phyloP scores from a whole-genome alignment of 2,113 vertebrate genomes.

The Macquaria ambigua region DNA sequence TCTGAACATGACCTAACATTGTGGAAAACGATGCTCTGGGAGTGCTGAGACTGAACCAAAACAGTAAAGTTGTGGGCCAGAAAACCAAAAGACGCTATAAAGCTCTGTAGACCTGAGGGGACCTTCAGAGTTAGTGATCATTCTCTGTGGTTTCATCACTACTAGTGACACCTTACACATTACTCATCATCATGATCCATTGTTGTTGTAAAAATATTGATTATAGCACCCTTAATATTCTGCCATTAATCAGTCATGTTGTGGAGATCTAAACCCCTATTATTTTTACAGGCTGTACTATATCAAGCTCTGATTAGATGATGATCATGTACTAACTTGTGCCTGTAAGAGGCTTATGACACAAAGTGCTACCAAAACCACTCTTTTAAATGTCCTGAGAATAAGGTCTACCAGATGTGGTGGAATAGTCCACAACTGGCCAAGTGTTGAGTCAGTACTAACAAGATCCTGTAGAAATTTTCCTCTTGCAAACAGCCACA shows the following conservation, averaged over 20 bases:
- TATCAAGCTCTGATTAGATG: slow-evolving; percentile 1
- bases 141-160: neutral
- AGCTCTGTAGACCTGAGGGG: neutral
- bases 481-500: slow-evolving; percentile 58
- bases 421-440: slow-evolving; percentile 52
- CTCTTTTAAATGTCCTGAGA: slow-evolving; percentile 16
- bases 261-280: neutral
- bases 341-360: neutral
- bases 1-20: neutral
- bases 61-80: neutral
- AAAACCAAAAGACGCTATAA: neutral
- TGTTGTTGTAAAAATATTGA: neutral
- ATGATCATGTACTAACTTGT: neutral
- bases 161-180: neutral
- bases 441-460: slow-evolving; percentile 67
- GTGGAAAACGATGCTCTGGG: neutral
- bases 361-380: slow-evolving; percentile 16
- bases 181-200: neutral
- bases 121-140: neutral
- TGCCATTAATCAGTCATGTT: neutral
- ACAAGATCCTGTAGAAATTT: slow-evolving; percentile 58
- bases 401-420: slow-evolving; percentile 60
- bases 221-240: neutral
- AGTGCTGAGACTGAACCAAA: neutral
- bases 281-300: neutral